Evolutionary conservation across 2,113 vertebrate genomes (phyloP), one percentile per base, ranked within the genome.

Genomic region (Rynchops niger): DNA sequence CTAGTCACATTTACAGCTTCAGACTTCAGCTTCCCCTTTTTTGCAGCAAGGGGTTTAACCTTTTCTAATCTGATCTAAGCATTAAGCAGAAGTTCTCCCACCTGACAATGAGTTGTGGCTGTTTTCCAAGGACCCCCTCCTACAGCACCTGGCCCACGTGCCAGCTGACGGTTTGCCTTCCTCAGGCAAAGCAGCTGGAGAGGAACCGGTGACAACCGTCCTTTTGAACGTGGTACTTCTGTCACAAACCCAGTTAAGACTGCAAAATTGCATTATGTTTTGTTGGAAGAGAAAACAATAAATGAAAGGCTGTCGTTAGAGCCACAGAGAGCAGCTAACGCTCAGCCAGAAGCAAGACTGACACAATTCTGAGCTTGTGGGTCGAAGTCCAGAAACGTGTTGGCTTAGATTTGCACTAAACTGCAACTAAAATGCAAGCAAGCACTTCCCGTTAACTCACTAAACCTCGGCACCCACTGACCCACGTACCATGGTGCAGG

Each of bases 401-500:
- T 67, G 40, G 58, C 77, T 82, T 16, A 38, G 27, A 22, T 21
- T 7, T 9, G 26, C 23, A 4, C 65, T 59, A 6, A 59, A 59
- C 59, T 18, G 43, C n/a, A 26, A 72, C 65, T 59, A 7, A 59
- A 59, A 55, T 21, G 47, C n/a, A 26, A 72, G 42, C 26, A 20
- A 53, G 34, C 19, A 0, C 29, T 69, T 61, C 43, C 58, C 2
- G 0, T 53, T 34, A 49, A 34, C n/a, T 59, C 55, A 10, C 34
- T 23, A 32, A 59, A 34, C 58, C 38, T n/a, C 23, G 18, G 59
- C 0, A 0, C 50, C 62, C 42, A 2, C 55, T 30, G 34, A 74
- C 36, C 13, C 34, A 9, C 0, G 1, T 5, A 27, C 13, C 4
- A 15, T 0, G 3, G 66, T 4, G 23, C 17, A 16, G 23, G 12